Conservation (phyloP, 2,797 vertebrate species). For the Takifugu rubripes region DNA sequence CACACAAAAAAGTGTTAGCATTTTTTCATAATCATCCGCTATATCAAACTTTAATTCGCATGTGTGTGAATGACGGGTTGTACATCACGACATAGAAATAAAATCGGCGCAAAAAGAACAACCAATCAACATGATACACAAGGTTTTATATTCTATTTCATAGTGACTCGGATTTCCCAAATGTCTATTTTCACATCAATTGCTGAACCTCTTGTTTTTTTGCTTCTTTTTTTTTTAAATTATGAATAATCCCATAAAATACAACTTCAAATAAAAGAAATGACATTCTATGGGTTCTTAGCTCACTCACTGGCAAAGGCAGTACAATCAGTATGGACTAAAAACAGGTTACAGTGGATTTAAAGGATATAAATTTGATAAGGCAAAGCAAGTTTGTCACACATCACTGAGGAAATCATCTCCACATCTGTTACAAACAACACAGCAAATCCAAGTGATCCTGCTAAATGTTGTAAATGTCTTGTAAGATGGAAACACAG, state of each 20-base stretch:
- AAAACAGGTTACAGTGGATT: conserved; percentile 10
- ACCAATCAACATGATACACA: neutral
- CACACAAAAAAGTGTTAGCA: too few species aligned
- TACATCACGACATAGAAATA: conserved; percentile 1
- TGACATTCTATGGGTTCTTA: conserved; percentile 22
- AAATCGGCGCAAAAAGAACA: conserved; percentile 1
- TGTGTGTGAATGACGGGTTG: neutral
- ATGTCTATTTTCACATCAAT: neutral
- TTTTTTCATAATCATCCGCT: too few species aligned
- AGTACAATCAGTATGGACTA: conserved; percentile 26
- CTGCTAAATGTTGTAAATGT: neutral
- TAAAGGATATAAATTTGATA: conserved; percentile 28
- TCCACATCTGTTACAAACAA: conserved; percentile 3
- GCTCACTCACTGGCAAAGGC: conserved; percentile 18
- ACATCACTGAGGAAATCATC: conserved; percentile 10
- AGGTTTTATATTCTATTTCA: conserved; percentile 6
- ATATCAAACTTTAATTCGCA: too few species aligned
- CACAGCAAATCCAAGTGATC: neutral
- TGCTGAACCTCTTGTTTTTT: neutral
- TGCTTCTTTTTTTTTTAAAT: neutral
- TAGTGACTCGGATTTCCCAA: neutral
- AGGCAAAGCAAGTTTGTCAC: conserved; percentile 51
- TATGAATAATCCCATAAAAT: conserved; percentile 2
- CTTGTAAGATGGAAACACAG: too few species aligned
- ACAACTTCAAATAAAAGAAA: conserved; percentile 16